Conservation (phyloP, 2,888 invertebrate genomes). For the Erebia aethiops region DNA sequence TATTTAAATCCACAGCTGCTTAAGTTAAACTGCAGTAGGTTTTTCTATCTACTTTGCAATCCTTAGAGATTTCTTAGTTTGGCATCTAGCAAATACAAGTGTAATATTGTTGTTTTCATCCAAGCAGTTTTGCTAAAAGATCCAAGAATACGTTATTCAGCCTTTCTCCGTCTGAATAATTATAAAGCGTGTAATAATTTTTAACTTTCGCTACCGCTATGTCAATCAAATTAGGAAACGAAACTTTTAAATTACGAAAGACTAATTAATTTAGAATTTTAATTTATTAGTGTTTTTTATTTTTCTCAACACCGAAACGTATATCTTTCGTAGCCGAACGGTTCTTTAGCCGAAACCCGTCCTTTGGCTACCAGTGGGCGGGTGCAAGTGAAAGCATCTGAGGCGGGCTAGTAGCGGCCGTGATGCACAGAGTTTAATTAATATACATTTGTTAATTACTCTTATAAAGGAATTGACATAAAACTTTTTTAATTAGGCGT, state of each 20-base stretch:
- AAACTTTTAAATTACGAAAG: conserved; percentile 61
- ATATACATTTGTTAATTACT: conserved; percentile 57
- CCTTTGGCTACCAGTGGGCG: conserved; percentile 54
- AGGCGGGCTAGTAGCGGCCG: conserved; percentile 36
- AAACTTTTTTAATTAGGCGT: conserved; percentile 6
- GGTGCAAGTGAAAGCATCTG: conserved; percentile 66
- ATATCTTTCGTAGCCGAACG: not conserved
- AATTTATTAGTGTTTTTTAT: conserved; percentile 41
- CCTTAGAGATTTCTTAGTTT: not conserved
- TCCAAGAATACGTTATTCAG: conserved; percentile 54
- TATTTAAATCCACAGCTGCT: no score
- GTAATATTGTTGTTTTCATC: not conserved
- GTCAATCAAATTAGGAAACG: conserved; percentile 72
- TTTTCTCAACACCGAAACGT: conserved; percentile 26
- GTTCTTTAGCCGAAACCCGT: conserved; percentile 40
- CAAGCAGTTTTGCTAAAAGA: conserved; percentile 38
- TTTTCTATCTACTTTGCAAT: not conserved
- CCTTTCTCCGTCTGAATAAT: conserved; percentile 72
- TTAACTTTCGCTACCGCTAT: conserved; percentile 73
- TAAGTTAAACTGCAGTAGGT: not conserved
- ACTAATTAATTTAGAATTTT: conserved; percentile 64
- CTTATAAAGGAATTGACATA: conserved; percentile 27
- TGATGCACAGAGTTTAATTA: conserved; percentile 58
- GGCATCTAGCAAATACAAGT: conserved; percentile 19
- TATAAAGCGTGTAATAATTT: conserved; percentile 74